A percentile compares a stretch with the other conserved stretches of the same genome.
Evolutionary conservation across 2,888 invertebrate genomes (phyloP).

Genomic region (Malthinus seriepunctatus): DNA sequence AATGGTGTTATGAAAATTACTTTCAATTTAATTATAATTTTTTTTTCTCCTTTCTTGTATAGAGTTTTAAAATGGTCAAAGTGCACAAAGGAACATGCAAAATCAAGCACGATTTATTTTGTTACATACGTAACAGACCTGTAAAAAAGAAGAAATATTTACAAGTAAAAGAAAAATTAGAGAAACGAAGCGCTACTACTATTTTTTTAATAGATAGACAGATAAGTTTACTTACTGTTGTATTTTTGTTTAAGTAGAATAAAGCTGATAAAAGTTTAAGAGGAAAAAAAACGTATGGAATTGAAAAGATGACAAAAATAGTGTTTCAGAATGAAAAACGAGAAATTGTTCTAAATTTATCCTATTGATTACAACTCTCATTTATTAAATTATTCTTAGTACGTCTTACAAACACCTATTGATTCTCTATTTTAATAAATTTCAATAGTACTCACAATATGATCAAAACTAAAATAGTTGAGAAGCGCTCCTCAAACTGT

Average conservation of each 20-base stretch:
- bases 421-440: too few species aligned
- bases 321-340: not conserved
- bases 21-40: not conserved
- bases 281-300: not conserved
- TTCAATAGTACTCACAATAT: too few species aligned
- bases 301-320: not conserved
- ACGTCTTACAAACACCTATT: too few species aligned
- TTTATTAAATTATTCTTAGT: too few species aligned
- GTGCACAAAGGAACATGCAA: slow-evolving; percentile 25
- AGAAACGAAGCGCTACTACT: slow-evolving; percentile 18
- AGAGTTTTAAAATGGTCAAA: slow-evolving; percentile 16
- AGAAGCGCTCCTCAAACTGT: too few species aligned
- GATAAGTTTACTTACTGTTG: slow-evolving; percentile 14
- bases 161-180: slow-evolving; percentile 22
- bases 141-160: slow-evolving; percentile 31
- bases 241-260: slow-evolving; percentile 3
- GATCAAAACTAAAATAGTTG: too few species aligned
- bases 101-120: slow-evolving; percentile 25
- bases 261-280: not conserved
- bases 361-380: too few species aligned
- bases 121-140: slow-evolving; percentile 27
- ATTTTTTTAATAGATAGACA: slow-evolving; percentile 2
- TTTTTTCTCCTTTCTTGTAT: slow-evolving; percentile 17
- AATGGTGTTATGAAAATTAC: slow-evolving; percentile 18
- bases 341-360: not conserved